Evolutionary conservation across 2,888 invertebrate species (phyloP), one percentile per base, ranked within the genome.

Genomic region (Lasioglossum morio): DNA sequence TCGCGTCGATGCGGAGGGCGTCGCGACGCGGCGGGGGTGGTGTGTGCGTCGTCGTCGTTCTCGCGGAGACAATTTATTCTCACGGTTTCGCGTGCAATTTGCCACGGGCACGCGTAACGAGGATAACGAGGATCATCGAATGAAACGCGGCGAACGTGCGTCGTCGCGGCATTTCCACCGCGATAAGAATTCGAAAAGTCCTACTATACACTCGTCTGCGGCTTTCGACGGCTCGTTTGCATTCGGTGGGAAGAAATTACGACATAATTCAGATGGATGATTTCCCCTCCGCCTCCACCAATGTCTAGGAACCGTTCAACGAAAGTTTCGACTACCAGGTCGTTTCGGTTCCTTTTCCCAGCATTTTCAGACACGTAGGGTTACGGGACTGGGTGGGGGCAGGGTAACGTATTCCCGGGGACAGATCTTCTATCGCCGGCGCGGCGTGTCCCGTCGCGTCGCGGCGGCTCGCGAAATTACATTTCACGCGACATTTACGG

Each of bases 101-200:
- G 84, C 90, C 82, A 81, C 85, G 79, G 78, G 84, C 85, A 84
- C 66, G 40, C 86, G 87, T 85, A 91, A 91, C 91, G 88, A 88
- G 87, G 86, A 79, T 90, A 91, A 92, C 87, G 91, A 92, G 90
- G 87, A 91, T 91, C 89, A 89, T 91, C 87, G 91, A 90, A 91
- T 87, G 87, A 89, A 81, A 91, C 82, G 85, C 84, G 87, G 87
- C 23, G 53, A 81, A 81, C 86, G 37, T 37, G 37, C 80, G 75
- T 73, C 72, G n/a, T 75, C 70, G 46, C 48, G 69, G 46, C 72
- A 76, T 82, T 78, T 75, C 82, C 73, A 72, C 14, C 46, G 66
- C 84, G 84, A 86, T 84, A 79, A 87, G 77, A 89, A 60, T 85
- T 88, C 37, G 53, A 27, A 69, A 77, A 66, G 77, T 81, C 57